Evolutionary conservation across 2,797 vertebrate genomes (phyloP).

Genomic region (Tachyglossus aculeatus): DNA sequence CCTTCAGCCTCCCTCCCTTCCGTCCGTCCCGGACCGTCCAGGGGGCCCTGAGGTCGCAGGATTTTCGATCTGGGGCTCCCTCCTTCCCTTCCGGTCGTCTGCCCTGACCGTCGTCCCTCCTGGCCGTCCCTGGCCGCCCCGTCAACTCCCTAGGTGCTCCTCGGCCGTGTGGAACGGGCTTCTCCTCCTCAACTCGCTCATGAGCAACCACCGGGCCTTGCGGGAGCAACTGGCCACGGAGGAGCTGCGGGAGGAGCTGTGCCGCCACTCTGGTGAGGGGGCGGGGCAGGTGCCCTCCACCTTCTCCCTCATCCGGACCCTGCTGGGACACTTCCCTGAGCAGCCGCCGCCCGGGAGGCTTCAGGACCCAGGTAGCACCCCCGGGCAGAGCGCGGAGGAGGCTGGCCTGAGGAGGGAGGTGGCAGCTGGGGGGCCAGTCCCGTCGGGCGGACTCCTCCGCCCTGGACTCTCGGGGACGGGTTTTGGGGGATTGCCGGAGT

Average conservation of each 20-base stretch:
- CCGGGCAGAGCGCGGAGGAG: too few relatives aligned
- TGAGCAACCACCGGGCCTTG: constrained; percentile 85
- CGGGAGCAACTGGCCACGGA: constrained; percentile 84
- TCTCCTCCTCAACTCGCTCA: constrained; percentile 85
- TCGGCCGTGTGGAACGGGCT: constrained; percentile 85
- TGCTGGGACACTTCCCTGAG: constrained; percentile 83
- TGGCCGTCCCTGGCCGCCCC: neutral
- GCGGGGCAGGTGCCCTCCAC: constrained; percentile 70
- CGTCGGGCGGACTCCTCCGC: neutral
- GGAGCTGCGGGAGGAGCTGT: constrained; percentile 76
- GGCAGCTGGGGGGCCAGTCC: neutral
- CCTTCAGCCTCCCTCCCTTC: neutral
- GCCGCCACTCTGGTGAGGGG: constrained; percentile 58
- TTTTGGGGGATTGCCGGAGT: too few relatives aligned
- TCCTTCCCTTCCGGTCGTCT: neutral
- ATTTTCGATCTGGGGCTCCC: neutral
- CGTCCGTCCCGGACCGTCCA: neutral
- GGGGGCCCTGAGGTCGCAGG: neutral
- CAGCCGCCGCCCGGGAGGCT: constrained; percentile 64
- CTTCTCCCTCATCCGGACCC: constrained; percentile 78
- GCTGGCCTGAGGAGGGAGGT: neutral
- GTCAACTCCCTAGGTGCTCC: constrained; percentile 74
- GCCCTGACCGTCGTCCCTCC: too few relatives aligned
- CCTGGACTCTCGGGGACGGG: too few relatives aligned
- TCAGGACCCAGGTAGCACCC: constrained; percentile 67